phyloP scores from a whole-genome alignment of 35 echinoderm and acorn worm genomes.

The Ophioderma brevispina region DNA sequence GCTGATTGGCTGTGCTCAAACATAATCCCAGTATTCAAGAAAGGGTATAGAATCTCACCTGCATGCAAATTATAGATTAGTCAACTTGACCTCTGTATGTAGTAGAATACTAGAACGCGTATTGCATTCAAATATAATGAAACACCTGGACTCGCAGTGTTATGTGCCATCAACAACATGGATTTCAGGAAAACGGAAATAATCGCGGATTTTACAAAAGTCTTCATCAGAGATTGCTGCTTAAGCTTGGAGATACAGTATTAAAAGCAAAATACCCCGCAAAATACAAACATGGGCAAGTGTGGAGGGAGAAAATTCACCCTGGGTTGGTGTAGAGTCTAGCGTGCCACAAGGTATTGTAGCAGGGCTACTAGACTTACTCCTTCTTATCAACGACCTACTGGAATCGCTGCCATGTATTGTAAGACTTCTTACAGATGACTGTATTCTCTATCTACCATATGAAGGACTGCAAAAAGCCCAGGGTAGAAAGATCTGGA shows the following conservation, averaged over 20 bases:
- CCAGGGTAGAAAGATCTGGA: background rate
- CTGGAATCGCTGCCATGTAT: background rate
- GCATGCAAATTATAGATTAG: too few species aligned
- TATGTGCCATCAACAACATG: background rate
- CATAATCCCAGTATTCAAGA: too few species aligned
- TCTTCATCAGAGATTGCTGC: background rate
- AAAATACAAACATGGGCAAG: background rate
- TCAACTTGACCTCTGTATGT: too few species aligned
- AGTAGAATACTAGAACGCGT: too few species aligned
- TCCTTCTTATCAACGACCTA: slow-evolving; percentile 13
- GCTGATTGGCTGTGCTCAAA: too few species aligned
- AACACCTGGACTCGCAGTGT: too few species aligned
- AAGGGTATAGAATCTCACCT: too few species aligned
- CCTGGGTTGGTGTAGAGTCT: background rate
- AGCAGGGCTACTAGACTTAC: slow-evolving; percentile 17
- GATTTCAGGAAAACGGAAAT: background rate
- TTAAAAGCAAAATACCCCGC: slow-evolving; percentile 10
- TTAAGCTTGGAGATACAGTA: background rate
- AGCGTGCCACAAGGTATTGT: slow-evolving; percentile 33
- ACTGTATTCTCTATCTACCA: slow-evolving; percentile 38
- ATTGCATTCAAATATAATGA: too few species aligned
- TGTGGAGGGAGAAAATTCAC: slow-evolving; percentile 32
- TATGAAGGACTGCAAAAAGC: background rate
- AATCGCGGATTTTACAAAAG: background rate
- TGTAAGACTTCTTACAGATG: slow-evolving; percentile 26